phyloP scores from a whole-genome alignment of 2,888 invertebrate species.

The Halictus quadricinctus region DNA sequence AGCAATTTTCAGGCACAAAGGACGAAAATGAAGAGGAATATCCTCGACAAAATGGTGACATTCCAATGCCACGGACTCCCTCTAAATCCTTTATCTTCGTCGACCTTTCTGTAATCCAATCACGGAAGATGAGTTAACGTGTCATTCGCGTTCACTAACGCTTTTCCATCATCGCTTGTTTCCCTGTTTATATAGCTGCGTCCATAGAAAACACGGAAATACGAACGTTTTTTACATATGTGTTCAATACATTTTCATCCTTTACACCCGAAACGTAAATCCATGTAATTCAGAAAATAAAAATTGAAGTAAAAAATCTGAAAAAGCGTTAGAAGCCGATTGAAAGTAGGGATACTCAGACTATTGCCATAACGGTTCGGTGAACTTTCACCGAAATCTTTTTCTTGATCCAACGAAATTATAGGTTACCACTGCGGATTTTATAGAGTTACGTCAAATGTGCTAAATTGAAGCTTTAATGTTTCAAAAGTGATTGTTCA shows the following conservation, averaged over 20 bases:
- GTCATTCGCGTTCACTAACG: not conserved
- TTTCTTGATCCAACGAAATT: too few species aligned
- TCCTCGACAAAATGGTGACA: not conserved
- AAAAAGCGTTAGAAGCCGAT: not conserved
- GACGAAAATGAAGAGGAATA: slow-evolving; percentile 4
- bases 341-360: not conserved
- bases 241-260: not conserved
- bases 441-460: not conserved
- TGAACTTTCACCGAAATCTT: too few species aligned
- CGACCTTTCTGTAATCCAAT: not conserved
- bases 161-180: not conserved
- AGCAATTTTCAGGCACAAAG: slow-evolving; percentile 21
- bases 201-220: not conserved
- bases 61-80: not conserved
- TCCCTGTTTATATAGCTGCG: not conserved
- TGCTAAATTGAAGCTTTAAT: not conserved
- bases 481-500: not conserved
- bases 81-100: not conserved
- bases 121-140: not conserved
- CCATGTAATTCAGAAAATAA: not conserved
- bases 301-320: not conserved
- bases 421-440: too few species aligned
- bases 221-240: not conserved
- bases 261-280: not conserved
- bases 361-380: not conserved